phyloP scores from a whole-genome alignment of 2,113 vertebrate species.

The Nothoprocta perdicaria region DNA sequence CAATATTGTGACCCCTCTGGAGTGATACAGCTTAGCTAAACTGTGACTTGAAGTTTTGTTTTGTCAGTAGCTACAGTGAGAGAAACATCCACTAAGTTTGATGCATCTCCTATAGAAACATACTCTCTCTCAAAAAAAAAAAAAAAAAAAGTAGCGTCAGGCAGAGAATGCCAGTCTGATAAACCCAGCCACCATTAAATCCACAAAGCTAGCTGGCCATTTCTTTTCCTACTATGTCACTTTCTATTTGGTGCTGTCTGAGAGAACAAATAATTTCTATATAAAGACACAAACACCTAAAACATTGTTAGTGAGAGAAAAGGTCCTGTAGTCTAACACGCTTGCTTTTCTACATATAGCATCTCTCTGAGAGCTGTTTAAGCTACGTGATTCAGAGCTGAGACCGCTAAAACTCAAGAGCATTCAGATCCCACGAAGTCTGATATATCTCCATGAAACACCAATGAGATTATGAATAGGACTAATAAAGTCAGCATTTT shows the following conservation, averaged over 20 bases:
- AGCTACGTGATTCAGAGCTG: not conserved
- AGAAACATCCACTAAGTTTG: not conserved
- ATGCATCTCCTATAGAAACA: not conserved
- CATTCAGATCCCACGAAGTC: not conserved
- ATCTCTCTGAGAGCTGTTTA: not conserved
- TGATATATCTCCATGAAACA: not conserved
- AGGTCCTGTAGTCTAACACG: not conserved
- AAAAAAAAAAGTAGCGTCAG: not conserved
- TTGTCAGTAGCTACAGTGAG: not conserved
- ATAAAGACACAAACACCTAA: not conserved
- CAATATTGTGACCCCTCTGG: not conserved
- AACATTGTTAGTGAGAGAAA: not conserved
- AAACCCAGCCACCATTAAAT: not conserved
- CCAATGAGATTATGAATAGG: not conserved
- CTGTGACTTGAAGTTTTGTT: not conserved
- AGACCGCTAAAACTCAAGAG: not conserved
- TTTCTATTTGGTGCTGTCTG: not conserved
- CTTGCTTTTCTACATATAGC: not conserved
- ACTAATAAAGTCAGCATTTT: not conserved
- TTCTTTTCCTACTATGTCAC: not conserved
- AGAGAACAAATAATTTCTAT: not conserved
- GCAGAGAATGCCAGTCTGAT: not conserved
- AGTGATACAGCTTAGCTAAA: not conserved
- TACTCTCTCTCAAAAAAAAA: no score
- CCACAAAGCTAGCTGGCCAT: not conserved